Percentiles rank a stretch among this genome's conserved stretches.
Conservation (phyloP, 2,113 vertebrate species). For the Strix uralensis region DNA sequence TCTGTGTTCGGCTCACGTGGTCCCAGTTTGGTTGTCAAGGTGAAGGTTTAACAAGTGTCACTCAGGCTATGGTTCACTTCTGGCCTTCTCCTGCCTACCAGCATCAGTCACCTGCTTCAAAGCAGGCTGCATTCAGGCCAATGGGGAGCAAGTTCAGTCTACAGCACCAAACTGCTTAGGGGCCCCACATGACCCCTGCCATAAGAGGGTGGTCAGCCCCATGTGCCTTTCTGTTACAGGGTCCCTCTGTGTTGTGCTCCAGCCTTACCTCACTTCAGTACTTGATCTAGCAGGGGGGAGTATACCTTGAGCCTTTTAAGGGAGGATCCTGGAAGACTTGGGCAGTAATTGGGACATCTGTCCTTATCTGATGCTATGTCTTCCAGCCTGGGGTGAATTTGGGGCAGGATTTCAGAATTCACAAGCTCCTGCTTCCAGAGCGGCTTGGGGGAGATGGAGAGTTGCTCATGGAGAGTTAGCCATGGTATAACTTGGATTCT, state of each 20-base stretch:
- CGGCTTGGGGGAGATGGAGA: neutral
- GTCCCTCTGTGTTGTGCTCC: neutral
- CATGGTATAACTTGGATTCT: neutral
- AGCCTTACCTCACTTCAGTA: neutral
- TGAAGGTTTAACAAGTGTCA: neutral
- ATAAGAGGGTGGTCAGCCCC: neutral
- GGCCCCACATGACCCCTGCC: neutral
- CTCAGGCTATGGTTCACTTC: neutral
- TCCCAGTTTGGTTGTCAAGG: neutral
- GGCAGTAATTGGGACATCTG: neutral
- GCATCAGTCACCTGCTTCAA: neutral
- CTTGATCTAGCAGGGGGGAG: neutral
- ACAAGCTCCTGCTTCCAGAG: neutral
- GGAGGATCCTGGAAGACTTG: neutral
- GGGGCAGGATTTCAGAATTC: neutral
- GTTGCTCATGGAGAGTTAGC: neutral
- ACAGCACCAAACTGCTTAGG: no score
- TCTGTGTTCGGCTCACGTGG: neutral
- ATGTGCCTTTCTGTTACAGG: neutral
- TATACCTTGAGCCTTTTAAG: neutral
- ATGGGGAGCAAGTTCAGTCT: neutral
- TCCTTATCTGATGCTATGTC: neutral
- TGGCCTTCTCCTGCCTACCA: neutral
- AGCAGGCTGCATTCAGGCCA: neutral
- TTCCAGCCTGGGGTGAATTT: neutral